Base-by-base conservation (phyloP, 2,113 vertebrate genomes). In the Camelus dromedarius region DNA sequence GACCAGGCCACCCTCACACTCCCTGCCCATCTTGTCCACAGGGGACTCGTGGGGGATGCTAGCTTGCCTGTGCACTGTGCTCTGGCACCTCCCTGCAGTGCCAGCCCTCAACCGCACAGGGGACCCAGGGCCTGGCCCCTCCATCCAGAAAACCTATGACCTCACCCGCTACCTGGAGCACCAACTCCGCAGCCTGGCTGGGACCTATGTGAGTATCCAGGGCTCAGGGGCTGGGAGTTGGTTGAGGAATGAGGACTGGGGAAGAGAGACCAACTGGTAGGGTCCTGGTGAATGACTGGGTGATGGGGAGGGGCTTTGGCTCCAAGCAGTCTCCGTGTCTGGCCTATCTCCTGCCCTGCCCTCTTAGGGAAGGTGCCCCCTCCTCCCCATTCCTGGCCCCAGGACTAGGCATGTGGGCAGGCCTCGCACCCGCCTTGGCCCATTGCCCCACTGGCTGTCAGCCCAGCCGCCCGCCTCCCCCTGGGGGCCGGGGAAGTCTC, bases 101-200 rank as follows among this genome's bases (percentile, higher is more conserved):
- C 98, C 99, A 28, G 99, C 98, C 96, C 98, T 97, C 87, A 99
- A 99, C 91, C 98, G 98, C 97, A 99, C 98, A 97, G 99, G 97
- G 98, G 99, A 98, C 98, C 97, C 98, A 93, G 99, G 99, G 85
- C 99, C 99, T 84, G 99, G 99, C 96, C 99, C 99, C 91, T 99
- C 99, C 16, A 99, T 99, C 97, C 99, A 99, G 97, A 99, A 99
- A 98, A 99, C 99, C 16, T 99, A 99, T 62, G 99, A 99, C 98
- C 99, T 99, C 96, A 99, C 99, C 96, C 99, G 99, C 95, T 99
- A 99, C 98, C 99, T 99, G 99, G 99, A 99, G 98, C 99, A 99
- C 96, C 99, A 99, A 98, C 99, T 99, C 93, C 99, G 99, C 96
- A 99, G 99, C 97, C 99, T 99, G 98, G 99, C 99, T 96, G 99